A percentile compares a stretch with the other conserved stretches of the same genome.
These are phyloP conservation scores for Microcebus tavaratra DNA, from an alignment of 2,113 vertebrate species.

Conservation along the genomic window DNA sequence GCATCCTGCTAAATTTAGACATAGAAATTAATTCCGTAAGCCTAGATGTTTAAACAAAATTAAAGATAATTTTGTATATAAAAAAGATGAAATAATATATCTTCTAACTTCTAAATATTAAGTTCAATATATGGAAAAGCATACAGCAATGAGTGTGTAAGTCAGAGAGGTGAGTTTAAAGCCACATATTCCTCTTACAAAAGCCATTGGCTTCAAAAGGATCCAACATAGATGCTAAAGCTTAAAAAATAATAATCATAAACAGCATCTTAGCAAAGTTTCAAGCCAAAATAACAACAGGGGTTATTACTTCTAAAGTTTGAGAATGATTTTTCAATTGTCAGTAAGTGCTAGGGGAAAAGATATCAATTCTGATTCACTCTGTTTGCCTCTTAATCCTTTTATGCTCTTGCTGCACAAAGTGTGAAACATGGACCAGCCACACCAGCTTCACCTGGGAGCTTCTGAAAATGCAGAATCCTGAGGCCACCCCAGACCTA, in stretches of 20 bases:
- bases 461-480: neutral
- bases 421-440: neutral
- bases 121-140: neutral
- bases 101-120: neutral
- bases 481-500: neutral
- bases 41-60: conserved; percentile 26
- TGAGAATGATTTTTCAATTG: neutral
- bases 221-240: neutral
- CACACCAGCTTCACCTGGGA: neutral
- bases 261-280: neutral
- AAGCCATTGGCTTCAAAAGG: neutral
- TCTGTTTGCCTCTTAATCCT: neutral
- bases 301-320: neutral
- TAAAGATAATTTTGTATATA: conserved; percentile 11
- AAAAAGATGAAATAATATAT: neutral
- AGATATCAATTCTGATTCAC: neutral
- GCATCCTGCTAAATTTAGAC: conserved; percentile 38
- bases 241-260: conserved; percentile 15
- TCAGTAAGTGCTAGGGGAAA: neutral
- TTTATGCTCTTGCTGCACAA: neutral
- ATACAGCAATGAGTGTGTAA: neutral
- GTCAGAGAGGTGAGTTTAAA: neutral
- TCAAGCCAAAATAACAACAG: neutral
- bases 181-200: neutral
- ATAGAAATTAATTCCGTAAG: conserved; percentile 28